Conservation (phyloP, 2,888 invertebrate species). For the Perizoma flavofasciatum region DNA sequence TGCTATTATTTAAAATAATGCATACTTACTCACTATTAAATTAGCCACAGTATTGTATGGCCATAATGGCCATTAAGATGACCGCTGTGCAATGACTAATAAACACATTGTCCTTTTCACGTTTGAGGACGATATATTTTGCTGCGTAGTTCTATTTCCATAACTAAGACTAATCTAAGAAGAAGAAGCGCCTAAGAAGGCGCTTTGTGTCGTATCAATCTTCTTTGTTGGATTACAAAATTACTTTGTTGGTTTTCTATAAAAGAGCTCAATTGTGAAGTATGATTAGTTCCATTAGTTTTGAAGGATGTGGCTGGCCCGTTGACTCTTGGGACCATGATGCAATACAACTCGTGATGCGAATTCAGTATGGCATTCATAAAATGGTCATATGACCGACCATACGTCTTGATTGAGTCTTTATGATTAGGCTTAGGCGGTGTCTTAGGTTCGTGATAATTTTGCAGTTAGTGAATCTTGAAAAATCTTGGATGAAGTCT, state of each 20-base stretch:
- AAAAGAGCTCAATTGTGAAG: constrained; percentile 18
- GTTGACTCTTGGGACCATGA: constrained; percentile 22
- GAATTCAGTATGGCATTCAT: constrained; percentile 15
- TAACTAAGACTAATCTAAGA: too few relatives aligned
- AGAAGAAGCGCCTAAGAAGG: too few relatives aligned
- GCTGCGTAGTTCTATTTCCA: constrained; percentile 43
- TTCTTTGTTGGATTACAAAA: constrained; percentile 18
- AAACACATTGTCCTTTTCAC: constrained; percentile 33
- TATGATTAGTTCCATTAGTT: constrained; percentile 18
- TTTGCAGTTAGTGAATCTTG: not conserved
- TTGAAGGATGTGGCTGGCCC: constrained; percentile 24
- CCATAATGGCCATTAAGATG: constrained; percentile 42
- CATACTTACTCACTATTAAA: not conserved
- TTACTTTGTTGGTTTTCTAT: too few relatives aligned
- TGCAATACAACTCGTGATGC: constrained; percentile 24
- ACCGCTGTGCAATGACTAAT: constrained; percentile 40
- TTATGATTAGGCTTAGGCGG: constrained; percentile 4
- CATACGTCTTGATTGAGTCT: constrained; percentile 23
- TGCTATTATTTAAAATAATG: not conserved
- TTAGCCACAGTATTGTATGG: constrained; percentile 35
- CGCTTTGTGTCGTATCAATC: constrained; percentile 17
- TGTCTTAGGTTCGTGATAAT: not conserved
- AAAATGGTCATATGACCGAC: constrained; percentile 32
- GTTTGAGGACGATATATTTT: constrained; percentile 39
- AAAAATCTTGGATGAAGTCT: not conserved